These are phyloP conservation scores for Drosophila fulvimacula DNA, from an alignment of 2,888 invertebrate genomes.

Conservation along the genomic window DNA sequence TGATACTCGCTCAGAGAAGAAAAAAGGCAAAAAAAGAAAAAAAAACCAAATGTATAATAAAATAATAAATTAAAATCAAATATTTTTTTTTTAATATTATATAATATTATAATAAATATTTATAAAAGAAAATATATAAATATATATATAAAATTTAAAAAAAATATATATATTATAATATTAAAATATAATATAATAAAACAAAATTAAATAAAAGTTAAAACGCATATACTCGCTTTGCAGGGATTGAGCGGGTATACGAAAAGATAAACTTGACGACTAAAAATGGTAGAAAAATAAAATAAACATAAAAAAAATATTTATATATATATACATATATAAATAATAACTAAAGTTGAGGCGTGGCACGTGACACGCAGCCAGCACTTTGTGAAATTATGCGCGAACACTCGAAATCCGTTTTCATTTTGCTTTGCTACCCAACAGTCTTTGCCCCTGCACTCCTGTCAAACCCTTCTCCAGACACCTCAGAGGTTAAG, in stretches of 20 bases:
- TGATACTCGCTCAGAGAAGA: background rate
- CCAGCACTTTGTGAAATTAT: slow-evolving; percentile 50
- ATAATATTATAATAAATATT: too few species aligned
- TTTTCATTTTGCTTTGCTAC: background rate
- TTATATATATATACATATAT: slow-evolving; percentile 19
- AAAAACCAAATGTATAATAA: too few species aligned
- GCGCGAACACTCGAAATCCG: slow-evolving; percentile 30
- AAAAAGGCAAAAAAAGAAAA: too few species aligned
- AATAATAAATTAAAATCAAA: too few species aligned
- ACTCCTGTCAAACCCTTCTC: slow-evolving; percentile 60
- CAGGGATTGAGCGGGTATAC: background rate
- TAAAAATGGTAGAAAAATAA: slow-evolving; percentile 20
- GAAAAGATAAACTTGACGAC: slow-evolving; percentile 2
- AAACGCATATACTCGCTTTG: too few species aligned
- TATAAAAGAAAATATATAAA: too few species aligned
- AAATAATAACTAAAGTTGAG: slow-evolving; percentile 35
- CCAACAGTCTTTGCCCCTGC: background rate
- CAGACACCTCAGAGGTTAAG: slow-evolving; percentile 17
- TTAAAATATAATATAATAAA: too few species aligned
- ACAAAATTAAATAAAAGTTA: too few species aligned
- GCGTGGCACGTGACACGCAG: slow-evolving; percentile 27
- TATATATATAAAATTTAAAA: too few species aligned
- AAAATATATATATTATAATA: too few species aligned
- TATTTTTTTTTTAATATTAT: too few species aligned
- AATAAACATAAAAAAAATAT: slow-evolving; percentile 13